Evolutionary conservation across 1,140 invertebrate species (phyloP).

Genomic region (Thaumatotibia leucotreta): DNA sequence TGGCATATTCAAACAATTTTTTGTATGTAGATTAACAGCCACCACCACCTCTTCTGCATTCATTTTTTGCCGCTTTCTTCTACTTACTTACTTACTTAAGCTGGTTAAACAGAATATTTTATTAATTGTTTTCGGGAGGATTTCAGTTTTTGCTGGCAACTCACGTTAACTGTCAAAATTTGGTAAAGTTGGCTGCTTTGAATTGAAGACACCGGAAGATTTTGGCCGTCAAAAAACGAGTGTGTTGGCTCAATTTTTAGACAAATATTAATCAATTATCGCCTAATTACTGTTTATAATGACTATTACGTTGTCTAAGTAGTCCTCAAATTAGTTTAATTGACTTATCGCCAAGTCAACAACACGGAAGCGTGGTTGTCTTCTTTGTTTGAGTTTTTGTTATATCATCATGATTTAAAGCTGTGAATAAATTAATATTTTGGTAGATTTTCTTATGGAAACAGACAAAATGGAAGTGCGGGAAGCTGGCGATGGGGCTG

Average conservation of each 20-base stretch:
- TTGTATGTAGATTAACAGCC: no score
- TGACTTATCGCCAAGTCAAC: slow-evolving; percentile 35
- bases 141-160: not conserved
- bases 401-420: slow-evolving; percentile 43
- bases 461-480: slow-evolving; percentile 62
- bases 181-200: not conserved
- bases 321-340: slow-evolving; percentile 49
- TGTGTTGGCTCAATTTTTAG: slow-evolving; percentile 59
- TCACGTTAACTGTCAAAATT: not conserved
- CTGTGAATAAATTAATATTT: slow-evolving; percentile 29
- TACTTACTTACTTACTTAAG: no score
- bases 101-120: no score
- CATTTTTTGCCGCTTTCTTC: no score
- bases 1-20: no score
- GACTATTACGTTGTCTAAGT: slow-evolving; percentile 34
- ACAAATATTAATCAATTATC: slow-evolving; percentile 40
- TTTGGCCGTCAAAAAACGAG: slow-evolving; percentile 46
- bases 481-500: slow-evolving; percentile 62
- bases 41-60: no score
- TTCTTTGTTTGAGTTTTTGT: slow-evolving; percentile 36
- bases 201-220: slow-evolving; percentile 9
- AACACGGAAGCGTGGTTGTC: slow-evolving; percentile 17
- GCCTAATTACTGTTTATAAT: slow-evolving; percentile 50
- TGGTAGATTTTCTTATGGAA: slow-evolving; percentile 44
- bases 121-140: not conserved